Base-by-base conservation (phyloP, 2,888 invertebrate genomes). In the Neoitamus cyanurus region DNA sequence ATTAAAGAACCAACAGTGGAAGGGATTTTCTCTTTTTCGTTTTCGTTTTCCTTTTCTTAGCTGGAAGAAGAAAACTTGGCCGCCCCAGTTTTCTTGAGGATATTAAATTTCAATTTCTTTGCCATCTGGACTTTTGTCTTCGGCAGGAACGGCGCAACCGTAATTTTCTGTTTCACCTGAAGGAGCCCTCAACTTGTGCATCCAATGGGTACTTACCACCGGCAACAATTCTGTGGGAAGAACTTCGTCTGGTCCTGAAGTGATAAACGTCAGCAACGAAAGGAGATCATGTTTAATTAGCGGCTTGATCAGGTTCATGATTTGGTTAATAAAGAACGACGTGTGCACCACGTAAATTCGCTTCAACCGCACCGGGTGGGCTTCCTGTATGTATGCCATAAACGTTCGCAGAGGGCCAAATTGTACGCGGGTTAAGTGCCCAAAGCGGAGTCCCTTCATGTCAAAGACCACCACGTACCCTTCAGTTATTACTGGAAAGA, bases 351-450 rank as follows among this genome's bases (percentile, higher is more conserved):
- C 93, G 89, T 94, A 94, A 87, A 94, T 93, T 88, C 93, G 93
- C 90, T 94, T 94, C 20, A 94, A 91, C 84, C 94, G 93, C 77
- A 93, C 93, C 0, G 94, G 94, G 88, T 94, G 94, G 0, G 94
- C 94, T 88, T 94, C 94, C 92, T 94, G 94, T 87, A 94, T 94
- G 88, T 94, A 94, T 86, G 92, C 90, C 93, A 94, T 94, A 88
- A 94, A 94, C 1, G 94, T 93, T 87, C 94, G 91, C 31, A 94
- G 88, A 1, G 94, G 93, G 0, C 94, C 94, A 82, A 94, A 88
- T 72, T 93, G 94, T 11, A 94, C 94, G 87, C 94, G 91, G 0
- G 94, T 93, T 83, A 94, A 89, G 89, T 94, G 94, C 0, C 94
- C 94, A n/a, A 94, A 90, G 70, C 93, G 92, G 87, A 94, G 93